A percentile compares a stretch with the other conserved stretches of the same genome.
These are phyloP conservation scores for Euplagia quadripunctaria DNA, from an alignment of 2,888 invertebrate genomes.

Conservation along the genomic window DNA sequence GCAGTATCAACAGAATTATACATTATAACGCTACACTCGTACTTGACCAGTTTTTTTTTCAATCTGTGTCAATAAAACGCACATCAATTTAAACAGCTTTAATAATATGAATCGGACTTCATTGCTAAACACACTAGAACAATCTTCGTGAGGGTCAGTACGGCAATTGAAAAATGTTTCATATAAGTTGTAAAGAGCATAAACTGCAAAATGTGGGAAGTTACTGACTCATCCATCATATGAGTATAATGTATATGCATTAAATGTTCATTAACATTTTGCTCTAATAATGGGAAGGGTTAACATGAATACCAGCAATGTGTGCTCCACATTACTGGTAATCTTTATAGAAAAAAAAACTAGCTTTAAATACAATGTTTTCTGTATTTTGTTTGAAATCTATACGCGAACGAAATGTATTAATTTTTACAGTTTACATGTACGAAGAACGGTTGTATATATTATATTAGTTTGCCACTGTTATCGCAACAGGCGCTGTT, in stretches of 20 bases:
- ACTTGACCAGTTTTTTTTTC: constrained; percentile 6
- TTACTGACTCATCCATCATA: not conserved
- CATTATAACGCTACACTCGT: not conserved
- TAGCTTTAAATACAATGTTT: no score
- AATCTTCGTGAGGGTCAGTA: not conserved
- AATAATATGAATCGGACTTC: constrained; percentile 9
- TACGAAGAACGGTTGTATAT: not conserved
- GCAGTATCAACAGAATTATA: not conserved
- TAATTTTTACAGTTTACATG: not conserved
- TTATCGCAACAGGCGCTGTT: not conserved
- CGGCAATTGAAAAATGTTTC: constrained; percentile 10
- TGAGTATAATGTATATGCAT: not conserved
- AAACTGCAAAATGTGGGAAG: constrained; percentile 1
- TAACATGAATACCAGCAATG: not conserved
- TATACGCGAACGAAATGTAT: not conserved
- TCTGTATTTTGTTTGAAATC: not conserved
- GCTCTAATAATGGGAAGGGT: not conserved
- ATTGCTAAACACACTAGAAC: constrained; percentile 11
- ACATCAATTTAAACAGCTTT: constrained; percentile 17
- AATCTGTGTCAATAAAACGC: constrained; percentile 18
- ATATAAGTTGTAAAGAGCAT: not conserved
- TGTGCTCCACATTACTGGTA: not conserved
- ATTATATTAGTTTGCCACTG: not conserved
- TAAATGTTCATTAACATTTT: not conserved
- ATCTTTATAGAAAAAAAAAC: no score